Base-by-base conservation (phyloP, 53 echinoderm and acorn worm genomes). In the Stichopus horrens region DNA sequence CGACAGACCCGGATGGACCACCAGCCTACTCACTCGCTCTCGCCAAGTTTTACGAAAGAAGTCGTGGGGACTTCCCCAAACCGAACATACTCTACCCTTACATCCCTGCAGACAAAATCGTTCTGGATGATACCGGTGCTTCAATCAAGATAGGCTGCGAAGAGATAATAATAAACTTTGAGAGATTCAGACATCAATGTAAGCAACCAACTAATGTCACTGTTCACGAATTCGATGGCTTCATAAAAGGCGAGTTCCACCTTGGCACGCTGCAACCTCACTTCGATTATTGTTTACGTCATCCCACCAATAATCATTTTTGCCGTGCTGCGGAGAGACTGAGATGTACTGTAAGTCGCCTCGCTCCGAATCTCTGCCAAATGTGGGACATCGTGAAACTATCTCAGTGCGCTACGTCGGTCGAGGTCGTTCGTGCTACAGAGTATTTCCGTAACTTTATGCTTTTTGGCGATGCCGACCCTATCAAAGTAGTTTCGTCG, bases 41-140 rank as follows among this genome's bases (percentile, higher is more conserved):
- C 5, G 23, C 20, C 8, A 21, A 21, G 8, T 83, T 83, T 37
- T 83, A 83, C 83, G 83, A 83, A 4, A 10, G 37, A 9, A 11
- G 37, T 56, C 83, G 58, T 57, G 83, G 83, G 0, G 83, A 83
- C 8, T 57, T 83, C 14, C 83, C 83, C 6, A 83, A 58, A 63
- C 59, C 83, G 8, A 83, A 63, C 19, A 63, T 63, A 8, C 55
- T 58, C n/a, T 83, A 57, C 23, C 83, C 83, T 6, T 83, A 83
- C 65, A 13, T 83, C 19, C 83, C 83, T 23, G 83, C 57, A 4
- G 83, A 82, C 55, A n/a, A 82, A 57, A 7, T 82, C 55, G 55
- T 57, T 7, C 4, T 82, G 58, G 83, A 63, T 83, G 59, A 83
- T 21, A 22, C 9, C 18, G 75, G 51, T 9, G 22, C 51, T 51